These are phyloP conservation scores for Grammomys dolichurus DNA, from an alignment of 2,113 vertebrate genomes.

Conservation along the genomic window DNA sequence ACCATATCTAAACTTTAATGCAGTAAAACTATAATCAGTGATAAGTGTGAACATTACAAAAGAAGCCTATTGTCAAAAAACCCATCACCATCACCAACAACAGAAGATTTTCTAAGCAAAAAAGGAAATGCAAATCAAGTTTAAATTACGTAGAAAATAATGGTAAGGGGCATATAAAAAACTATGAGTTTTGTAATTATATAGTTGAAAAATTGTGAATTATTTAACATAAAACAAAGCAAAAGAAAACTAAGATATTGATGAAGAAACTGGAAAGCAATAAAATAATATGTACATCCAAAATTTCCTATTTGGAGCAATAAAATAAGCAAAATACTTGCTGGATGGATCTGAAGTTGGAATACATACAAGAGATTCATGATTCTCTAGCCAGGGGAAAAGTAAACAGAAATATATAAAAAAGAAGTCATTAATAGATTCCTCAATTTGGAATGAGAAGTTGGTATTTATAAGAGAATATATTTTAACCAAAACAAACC, in stretches of 20 bases:
- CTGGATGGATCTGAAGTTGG: background rate
- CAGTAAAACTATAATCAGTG: background rate
- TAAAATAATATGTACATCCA: slow-evolving; percentile 8
- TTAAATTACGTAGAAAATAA: slow-evolving; percentile 38
- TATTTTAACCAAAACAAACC: background rate
- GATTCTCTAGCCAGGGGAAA: background rate
- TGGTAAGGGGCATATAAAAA: background rate
- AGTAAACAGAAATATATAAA: background rate
- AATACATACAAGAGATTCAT: background rate
- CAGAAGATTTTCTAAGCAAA: background rate
- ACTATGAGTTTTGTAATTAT: background rate
- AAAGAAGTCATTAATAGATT: background rate
- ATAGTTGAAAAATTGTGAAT: background rate
- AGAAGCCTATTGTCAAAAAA: background rate
- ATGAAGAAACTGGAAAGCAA: background rate
- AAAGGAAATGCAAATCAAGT: background rate
- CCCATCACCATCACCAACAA: background rate
- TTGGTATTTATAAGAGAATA: background rate
- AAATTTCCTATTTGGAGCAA: background rate
- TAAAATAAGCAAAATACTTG: slow-evolving; percentile 9
- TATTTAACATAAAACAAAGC: background rate
- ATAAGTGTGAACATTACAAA: background rate
- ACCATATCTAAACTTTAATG: background rate
- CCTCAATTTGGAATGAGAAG: background rate
- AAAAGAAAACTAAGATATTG: background rate